A percentile compares a stretch with the other conserved stretches of the same genome.
phyloP scores from a whole-genome alignment of 2,113 vertebrate species.

The Nibea coibor region DNA sequence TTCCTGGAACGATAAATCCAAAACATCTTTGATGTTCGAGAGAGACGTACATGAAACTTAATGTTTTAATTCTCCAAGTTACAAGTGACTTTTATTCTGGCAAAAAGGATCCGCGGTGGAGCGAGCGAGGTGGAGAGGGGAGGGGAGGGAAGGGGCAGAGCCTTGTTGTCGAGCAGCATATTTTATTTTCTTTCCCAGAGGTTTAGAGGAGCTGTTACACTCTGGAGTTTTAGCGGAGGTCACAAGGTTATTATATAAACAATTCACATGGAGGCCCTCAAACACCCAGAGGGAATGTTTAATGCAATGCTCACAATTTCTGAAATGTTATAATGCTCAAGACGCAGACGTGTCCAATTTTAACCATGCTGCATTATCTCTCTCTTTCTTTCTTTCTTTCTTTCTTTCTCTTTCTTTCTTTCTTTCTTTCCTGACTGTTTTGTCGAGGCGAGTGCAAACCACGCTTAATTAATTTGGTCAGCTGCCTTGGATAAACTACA shows the following conservation, averaged over 20 bases:
- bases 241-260: constrained; percentile 78
- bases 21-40: constrained; percentile 74
- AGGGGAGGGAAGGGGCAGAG: not conserved
- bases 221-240: constrained; percentile 72
- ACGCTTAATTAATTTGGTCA: constrained; percentile 80
- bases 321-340: constrained; percentile 49
- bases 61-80: constrained; percentile 76
- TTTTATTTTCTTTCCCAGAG: constrained; percentile 69
- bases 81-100: constrained; percentile 70
- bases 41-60: constrained; percentile 69
- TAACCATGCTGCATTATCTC: constrained; percentile 48
- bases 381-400: not conserved
- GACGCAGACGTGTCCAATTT: constrained; percentile 61
- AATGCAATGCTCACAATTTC: constrained; percentile 70
- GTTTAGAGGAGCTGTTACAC: constrained; percentile 63
- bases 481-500: constrained; percentile 79
- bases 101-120: constrained; percentile 34
- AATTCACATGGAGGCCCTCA: constrained; percentile 64
- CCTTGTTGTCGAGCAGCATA: constrained; percentile 58
- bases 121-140: not conserved
- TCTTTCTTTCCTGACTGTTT: constrained; percentile 21
- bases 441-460: constrained; percentile 49
- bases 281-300: constrained; percentile 66
- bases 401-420: not conserved
- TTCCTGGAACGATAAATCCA: constrained; percentile 80